Evolutionary conservation across 2,113 vertebrate species (phyloP).

Genomic region (Sinocyclocheilus anophthalmus): DNA sequence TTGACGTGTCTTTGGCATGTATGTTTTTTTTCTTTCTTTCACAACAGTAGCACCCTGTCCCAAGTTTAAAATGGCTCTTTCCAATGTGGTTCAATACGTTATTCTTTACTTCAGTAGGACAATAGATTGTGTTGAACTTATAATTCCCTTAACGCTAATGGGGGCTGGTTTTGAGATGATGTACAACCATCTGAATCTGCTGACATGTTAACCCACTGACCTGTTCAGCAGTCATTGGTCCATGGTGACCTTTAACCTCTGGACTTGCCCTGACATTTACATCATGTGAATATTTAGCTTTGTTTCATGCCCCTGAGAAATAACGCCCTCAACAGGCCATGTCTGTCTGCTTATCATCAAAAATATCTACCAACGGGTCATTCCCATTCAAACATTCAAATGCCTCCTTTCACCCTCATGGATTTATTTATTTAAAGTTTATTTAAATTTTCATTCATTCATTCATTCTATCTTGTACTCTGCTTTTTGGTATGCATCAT

Average conservation of each 20-base stretch:
- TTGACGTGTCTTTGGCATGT: not conserved
- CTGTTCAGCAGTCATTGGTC: slow-evolving; percentile 16
- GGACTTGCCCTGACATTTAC: slow-evolving; percentile 30
- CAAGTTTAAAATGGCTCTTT: not conserved
- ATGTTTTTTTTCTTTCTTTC: not conserved
- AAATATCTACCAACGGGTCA: not conserved
- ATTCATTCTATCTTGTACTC: too few relatives aligned
- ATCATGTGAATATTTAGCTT: slow-evolving; percentile 36
- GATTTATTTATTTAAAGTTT: too few relatives aligned
- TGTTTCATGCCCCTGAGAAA: slow-evolving; percentile 36
- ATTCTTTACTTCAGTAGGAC: not conserved
- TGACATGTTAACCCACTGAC: slow-evolving; percentile 50
- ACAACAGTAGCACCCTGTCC: not conserved
- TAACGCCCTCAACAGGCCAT: not conserved
- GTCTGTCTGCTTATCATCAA: not conserved
- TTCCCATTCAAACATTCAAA: not conserved
- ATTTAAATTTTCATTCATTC: too few relatives aligned
- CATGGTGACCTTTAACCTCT: slow-evolving; percentile 44
- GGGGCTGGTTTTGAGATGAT: slow-evolving; percentile 13
- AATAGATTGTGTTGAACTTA: slow-evolving; percentile 2
- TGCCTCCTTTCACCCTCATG: too few relatives aligned
- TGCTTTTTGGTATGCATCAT: too few relatives aligned
- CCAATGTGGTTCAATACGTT: not conserved
- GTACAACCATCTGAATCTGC: slow-evolving; percentile 27
- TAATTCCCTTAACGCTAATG: slow-evolving; percentile 5